Evolutionary conservation across 53 echinoderm and acorn worm species (phyloP).

Genomic region (Holothuria scabra): DNA sequence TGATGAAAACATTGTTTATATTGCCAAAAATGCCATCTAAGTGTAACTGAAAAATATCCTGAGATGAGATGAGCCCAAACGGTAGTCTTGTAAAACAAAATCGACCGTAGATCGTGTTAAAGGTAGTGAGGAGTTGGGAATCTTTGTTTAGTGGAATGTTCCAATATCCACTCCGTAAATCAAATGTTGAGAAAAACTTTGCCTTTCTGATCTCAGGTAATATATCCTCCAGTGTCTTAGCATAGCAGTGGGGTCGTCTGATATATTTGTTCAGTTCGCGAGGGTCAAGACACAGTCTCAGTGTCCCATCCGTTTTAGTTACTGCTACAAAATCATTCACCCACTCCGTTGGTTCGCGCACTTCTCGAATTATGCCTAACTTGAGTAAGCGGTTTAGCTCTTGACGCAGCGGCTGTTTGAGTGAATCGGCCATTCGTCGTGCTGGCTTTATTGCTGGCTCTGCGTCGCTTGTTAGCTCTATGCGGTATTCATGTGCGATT

Average conservation of each 20-base stretch:
- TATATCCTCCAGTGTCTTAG: constrained; percentile 49
- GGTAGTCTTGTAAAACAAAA: constrained; percentile 47
- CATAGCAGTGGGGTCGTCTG: constrained; percentile 41
- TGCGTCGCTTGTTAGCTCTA: neutral
- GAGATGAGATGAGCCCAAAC: constrained; percentile 40
- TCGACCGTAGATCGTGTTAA: constrained; percentile 44
- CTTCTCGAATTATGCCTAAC: constrained; percentile 24
- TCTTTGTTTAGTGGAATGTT: constrained; percentile 34
- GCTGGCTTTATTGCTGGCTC: constrained; percentile 23
- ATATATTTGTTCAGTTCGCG: constrained; percentile 45
- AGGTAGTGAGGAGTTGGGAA: constrained; percentile 45
- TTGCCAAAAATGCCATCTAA: constrained; percentile 45
- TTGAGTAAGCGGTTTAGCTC: constrained; percentile 19
- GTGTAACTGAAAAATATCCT: constrained; percentile 43
- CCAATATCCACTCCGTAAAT: constrained; percentile 46
- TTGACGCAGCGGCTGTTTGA: too few relatives aligned
- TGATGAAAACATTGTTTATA: constrained; percentile 33
- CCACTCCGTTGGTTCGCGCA: constrained; percentile 27
- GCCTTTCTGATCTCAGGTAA: constrained; percentile 38
- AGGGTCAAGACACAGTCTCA: constrained; percentile 47
- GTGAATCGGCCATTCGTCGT: constrained; percentile 1
- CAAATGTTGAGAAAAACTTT: constrained; percentile 40
- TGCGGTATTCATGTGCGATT: constrained; percentile 28
- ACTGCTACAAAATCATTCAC: constrained; percentile 11
- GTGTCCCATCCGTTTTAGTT: constrained; percentile 38